Evolutionary conservation across 2,113 vertebrate genomes (phyloP).

Genomic region (Gymnorhina tibicen): DNA sequence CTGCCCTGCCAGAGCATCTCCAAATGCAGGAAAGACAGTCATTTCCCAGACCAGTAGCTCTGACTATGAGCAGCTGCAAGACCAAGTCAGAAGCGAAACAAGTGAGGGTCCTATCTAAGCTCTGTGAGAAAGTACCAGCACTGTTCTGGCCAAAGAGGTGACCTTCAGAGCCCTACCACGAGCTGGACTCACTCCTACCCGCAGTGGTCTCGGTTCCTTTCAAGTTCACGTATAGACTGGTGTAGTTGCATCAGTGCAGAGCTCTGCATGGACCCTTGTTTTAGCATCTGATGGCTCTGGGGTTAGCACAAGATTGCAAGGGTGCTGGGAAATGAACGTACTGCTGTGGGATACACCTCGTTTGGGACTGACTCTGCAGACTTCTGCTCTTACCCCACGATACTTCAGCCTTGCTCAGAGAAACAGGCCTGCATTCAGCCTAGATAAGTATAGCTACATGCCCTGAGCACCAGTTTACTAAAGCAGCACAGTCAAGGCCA

Average conservation of each 20-base stretch:
- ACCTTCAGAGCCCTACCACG: neutral
- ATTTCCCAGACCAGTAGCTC: neutral
- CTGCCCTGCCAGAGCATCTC: neutral
- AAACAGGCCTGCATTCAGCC: neutral
- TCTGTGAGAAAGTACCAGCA: neutral
- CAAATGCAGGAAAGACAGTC: neutral
- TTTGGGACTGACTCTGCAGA: neutral
- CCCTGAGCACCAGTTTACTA: neutral
- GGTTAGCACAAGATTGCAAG: neutral
- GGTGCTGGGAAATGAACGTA: fast-evolving
- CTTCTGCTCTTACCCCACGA: neutral
- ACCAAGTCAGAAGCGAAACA: neutral
- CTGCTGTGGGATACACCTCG: neutral
- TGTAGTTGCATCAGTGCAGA: neutral
- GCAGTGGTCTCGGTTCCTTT: fast-evolving
- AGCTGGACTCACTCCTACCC: neutral
- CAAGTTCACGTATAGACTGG: neutral
- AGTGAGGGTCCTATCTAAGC: neutral
- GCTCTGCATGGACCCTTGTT: neutral
- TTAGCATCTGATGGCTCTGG: neutral
- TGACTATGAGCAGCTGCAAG: neutral
- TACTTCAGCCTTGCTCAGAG: neutral
- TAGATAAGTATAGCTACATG: neutral
- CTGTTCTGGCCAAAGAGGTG: neutral
- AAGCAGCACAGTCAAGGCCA: neutral